A percentile compares a stretch with the other conserved stretches of the same genome.
Evolutionary conservation across 2,113 vertebrate genomes (phyloP).

Genomic region (Aviceda subcristata): DNA sequence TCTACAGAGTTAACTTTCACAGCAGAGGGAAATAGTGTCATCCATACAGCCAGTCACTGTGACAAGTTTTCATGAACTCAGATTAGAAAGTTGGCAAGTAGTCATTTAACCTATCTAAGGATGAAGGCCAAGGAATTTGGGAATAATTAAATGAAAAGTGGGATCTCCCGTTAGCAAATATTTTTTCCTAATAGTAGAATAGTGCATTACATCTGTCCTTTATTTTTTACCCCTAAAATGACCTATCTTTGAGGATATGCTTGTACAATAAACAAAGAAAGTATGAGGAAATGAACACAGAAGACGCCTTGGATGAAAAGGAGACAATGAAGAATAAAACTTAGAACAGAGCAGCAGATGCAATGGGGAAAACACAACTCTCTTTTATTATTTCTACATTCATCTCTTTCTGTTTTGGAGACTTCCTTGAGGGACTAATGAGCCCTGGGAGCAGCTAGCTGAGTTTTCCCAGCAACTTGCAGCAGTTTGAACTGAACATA

Average conservation of each 20-base stretch:
- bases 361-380: background rate
- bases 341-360: background rate
- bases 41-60: background rate
- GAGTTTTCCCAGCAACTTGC: background rate
- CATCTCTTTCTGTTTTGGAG: background rate
- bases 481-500: constrained; percentile 1
- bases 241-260: background rate
- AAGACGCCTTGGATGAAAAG: background rate
- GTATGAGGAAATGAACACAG: background rate
- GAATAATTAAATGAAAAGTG: background rate
- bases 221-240: background rate
- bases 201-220: background rate
- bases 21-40: background rate
- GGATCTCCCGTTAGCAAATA: background rate
- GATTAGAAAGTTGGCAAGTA: background rate
- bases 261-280: background rate
- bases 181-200: background rate
- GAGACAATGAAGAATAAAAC: background rate
- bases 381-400: background rate
- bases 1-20: background rate
- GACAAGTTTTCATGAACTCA: background rate
- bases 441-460: background rate
- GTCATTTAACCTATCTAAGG: background rate
- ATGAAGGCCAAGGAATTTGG: background rate
- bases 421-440: background rate